Evolutionary conservation across 2,797 vertebrate genomes (phyloP), one percentile per base, ranked within the genome.

Genomic region (Pitangus sulphuratus): DNA sequence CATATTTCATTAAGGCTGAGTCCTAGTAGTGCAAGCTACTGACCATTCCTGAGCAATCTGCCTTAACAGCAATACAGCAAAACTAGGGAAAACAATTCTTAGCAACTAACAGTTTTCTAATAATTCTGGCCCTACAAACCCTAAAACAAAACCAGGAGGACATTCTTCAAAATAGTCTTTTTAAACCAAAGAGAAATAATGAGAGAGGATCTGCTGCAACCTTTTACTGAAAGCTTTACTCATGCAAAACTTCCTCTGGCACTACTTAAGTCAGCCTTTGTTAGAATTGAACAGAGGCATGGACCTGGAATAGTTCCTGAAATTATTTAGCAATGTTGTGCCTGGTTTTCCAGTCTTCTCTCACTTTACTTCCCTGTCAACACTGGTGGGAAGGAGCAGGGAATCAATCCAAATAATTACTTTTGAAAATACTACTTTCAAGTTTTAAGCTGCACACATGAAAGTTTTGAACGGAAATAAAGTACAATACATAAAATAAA

Each of bases 21-120:
- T 89, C 92, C 94, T 91, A 79, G 53, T 94, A 96, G 94, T 97
- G 94, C 95, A 95, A 89, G 77, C 89, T 89, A 86, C 64, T 25
- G 48, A 74, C 70, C 13, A 0, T 96, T 96, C 96, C 96, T 96
- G 95, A 96, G 94, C 94, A 91, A 89, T 79, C 94, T 86, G 70
- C 42, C 17, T 4, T 81, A 68, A 91, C 83, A 94, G 64, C 74
- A 80, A 90, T 91, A 69, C 33, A 69, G 47, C 5, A 1, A 84
- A 93, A 93, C n/a, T 33, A 75, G 26, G 51, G 12, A 86, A 95
- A 96, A 51, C 18, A 8, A 26, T 60, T 74, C 64, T 62, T 53
- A 76, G 13, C 58, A 76, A 33, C 18, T 68, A 90, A 40, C 4
- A 77, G 15, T 70, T 88, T 94, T 89, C 58, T 79, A 64, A 44